phyloP scores from a whole-genome alignment of 2,113 vertebrate genomes.

The Megaceryle torquata region DNA sequence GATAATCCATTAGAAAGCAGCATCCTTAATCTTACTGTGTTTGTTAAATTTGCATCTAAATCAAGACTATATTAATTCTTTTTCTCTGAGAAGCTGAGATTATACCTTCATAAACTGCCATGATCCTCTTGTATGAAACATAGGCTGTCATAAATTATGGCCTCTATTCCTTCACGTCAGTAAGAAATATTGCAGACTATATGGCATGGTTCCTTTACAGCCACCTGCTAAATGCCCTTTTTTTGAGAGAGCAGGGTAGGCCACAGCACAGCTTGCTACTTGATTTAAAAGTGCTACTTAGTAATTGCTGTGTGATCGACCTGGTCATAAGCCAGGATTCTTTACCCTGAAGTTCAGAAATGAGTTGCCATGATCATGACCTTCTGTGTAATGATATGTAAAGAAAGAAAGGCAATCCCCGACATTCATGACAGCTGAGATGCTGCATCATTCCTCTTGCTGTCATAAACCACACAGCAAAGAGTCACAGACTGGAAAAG shows the following conservation, averaged over 20 bases:
- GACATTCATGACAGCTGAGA: background rate
- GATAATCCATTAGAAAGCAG: background rate
- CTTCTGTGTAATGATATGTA: rapidly evolving
- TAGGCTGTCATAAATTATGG: background rate
- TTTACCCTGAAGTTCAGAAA: background rate
- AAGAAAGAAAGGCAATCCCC: background rate
- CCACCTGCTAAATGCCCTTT: background rate
- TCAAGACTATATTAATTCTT: background rate
- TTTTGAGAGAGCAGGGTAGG: background rate
- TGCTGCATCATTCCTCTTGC: background rate
- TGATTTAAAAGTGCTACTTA: background rate
- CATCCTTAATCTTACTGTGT: background rate
- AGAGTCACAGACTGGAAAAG: background rate
- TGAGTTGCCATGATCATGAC: rapidly evolving
- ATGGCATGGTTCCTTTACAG: background rate
- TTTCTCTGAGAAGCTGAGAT: background rate
- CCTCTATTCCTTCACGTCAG: background rate
- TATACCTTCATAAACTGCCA: background rate
- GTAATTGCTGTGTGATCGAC: background rate
- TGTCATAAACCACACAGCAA: background rate
- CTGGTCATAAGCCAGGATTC: background rate
- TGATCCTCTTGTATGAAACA: background rate
- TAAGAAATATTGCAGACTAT: background rate
- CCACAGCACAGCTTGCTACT: background rate
- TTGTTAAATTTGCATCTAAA: background rate